Percentiles rank a stretch among this genome's conserved stretches.
These are phyloP conservation scores for Hipparchia sbordonii DNA, from an alignment of 2,888 invertebrate species.

Conservation along the genomic window DNA sequence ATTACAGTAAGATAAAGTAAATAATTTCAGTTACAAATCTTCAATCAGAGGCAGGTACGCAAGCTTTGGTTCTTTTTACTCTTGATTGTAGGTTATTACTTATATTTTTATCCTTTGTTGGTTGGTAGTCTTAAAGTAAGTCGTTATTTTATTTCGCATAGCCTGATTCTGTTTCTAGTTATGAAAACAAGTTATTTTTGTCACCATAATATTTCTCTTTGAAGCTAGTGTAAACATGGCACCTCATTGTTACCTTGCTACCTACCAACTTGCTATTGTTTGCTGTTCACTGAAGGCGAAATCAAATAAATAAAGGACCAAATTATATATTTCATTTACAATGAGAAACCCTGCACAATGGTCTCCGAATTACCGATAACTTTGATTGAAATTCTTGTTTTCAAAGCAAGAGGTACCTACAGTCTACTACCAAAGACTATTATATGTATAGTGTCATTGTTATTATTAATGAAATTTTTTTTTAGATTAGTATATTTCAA, in stretches of 20 bases:
- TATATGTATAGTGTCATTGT: neutral
- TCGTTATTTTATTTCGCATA: no score
- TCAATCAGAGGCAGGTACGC: no score
- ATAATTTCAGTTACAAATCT: no score
- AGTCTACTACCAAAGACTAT: neutral
- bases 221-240: slow-evolving; percentile 27
- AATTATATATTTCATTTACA: slow-evolving; percentile 47
- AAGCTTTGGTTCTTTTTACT: no score
- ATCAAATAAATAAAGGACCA: slow-evolving; percentile 43
- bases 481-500: no score
- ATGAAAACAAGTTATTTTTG: slow-evolving; percentile 20
- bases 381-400: slow-evolving; percentile 53
- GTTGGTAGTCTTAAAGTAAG: no score
- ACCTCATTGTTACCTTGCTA: slow-evolving; percentile 27
- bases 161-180: neutral
- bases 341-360: slow-evolving; percentile 55
- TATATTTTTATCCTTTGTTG: no score
- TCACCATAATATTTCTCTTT: slow-evolving; percentile 25
- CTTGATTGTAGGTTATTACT: no score
- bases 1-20: no score
- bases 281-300: slow-evolving; percentile 34
- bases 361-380: slow-evolving; percentile 46
- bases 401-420: slow-evolving; percentile 40
- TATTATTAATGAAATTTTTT: no score
- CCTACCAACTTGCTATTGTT: slow-evolving; percentile 26